Conservation (phyloP, 2,888 invertebrate genomes). For the Cheilosia grossa region DNA sequence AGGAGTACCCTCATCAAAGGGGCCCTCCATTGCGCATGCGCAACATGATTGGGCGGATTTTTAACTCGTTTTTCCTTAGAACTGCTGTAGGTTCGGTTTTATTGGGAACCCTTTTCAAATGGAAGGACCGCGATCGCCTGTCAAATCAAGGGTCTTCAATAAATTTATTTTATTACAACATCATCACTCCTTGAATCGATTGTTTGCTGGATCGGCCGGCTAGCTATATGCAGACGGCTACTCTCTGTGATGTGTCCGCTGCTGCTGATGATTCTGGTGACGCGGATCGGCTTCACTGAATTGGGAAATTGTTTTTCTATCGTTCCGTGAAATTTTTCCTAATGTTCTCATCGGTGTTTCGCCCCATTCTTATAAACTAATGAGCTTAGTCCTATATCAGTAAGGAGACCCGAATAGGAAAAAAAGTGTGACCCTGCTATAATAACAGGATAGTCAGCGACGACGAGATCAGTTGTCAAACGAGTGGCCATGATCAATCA, state of each 20-base stretch:
- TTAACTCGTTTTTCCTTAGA: conserved; percentile 38
- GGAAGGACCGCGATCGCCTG: conserved; percentile 34
- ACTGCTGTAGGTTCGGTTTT: conserved; percentile 16
- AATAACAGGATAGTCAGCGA: conserved; percentile 16
- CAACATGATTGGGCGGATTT: conserved; percentile 58
- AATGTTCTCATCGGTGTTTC: conserved; percentile 51
- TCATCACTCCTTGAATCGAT: conserved; percentile 69
- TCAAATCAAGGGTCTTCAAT: conserved; percentile 69
- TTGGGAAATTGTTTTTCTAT: conserved; percentile 63
- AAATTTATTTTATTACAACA: conserved; percentile 72
- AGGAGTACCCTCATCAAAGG: conserved; percentile 36
- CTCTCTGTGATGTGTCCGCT: conserved; percentile 31
- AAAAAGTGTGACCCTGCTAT: conserved; percentile 45
- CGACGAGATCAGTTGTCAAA: conserved; percentile 47
- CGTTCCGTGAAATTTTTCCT: conserved; percentile 38
- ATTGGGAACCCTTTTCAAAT: conserved; percentile 24
- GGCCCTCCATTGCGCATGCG: conserved; percentile 62
- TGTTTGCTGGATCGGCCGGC: conserved; percentile 16
- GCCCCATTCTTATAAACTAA: conserved; percentile 35
- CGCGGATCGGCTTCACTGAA: conserved; percentile 66
- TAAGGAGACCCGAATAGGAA: not conserved
- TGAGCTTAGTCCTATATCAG: conserved; percentile 57
- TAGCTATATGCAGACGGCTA: not conserved
- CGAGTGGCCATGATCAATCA: conserved; percentile 68
- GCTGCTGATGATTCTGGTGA: not conserved